Base-by-base conservation (phyloP, 1,140 invertebrate species). In the Contarinia nasturtii region DNA sequence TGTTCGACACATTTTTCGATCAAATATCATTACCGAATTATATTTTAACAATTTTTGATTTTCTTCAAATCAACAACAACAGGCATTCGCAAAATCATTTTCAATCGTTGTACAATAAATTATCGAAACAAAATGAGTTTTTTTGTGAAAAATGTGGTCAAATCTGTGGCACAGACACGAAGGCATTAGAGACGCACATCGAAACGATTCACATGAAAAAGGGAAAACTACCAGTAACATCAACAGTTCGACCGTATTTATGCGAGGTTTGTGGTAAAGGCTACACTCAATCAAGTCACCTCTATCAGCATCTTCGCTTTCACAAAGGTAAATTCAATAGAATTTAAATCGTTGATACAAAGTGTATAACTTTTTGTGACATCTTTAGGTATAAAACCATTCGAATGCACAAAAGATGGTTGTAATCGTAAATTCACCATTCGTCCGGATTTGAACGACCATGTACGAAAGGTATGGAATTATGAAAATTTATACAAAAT, bases 401-500 rank as follows among this genome's bases (percentile, higher is more conserved):
- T 74, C 48, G 71, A 69, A 2, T 75, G 73, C 38, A 66, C 66
- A 11, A 67, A 71, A 51, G 67, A 72, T 48, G 71, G 71, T 34
- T 77, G 75, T 48, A 73, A 71, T 40, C 70, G 73, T 1, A 66
- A 72, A 50, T 77, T 77, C 48, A 77, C 76, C 14, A 73, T 78
- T 33, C 68, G 76, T 21, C 75, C 75, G 18, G 76, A 79, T 56
- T 58, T 79, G 46, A 77, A 77, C 49, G 75, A 79, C 56, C 77
- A 79, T 47, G 74, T 74, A 11, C 67, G 76, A 77, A 77, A 54
- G 63, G 61, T 36, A n/a, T n/a, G n/a, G n/a, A n/a, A n/a, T n/a
- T n/a, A n/a, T n/a, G n/a, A n/a, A n/a, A n/a, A n/a, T n/a, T n/a
- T n/a, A n/a, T n/a, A n/a, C n/a, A n/a, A n/a, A n/a, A n/a, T n/a